Conservation (phyloP, 2,797 vertebrate species). For the Rhyacichthys aspro region DNA sequence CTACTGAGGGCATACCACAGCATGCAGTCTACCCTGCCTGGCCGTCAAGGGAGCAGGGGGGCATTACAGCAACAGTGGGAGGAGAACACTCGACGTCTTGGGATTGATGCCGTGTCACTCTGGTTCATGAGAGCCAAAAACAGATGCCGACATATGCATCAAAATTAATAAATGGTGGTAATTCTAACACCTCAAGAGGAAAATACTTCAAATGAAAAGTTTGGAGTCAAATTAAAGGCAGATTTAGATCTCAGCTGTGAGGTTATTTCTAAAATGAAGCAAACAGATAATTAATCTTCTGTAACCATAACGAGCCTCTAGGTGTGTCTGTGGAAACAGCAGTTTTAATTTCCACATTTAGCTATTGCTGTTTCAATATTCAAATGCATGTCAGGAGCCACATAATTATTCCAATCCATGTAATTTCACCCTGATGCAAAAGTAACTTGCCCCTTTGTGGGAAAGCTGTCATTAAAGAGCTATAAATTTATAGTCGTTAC, state of each 20-base stretch:
- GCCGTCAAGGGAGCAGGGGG: conserved; percentile 67
- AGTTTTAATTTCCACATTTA: conserved; percentile 20
- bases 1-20: conserved; percentile 79
- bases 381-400: conserved; percentile 23
- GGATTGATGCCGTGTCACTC: conserved; percentile 19
- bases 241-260: conserved; percentile 3
- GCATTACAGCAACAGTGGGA: conserved; percentile 71
- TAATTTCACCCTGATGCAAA: conserved; percentile 27
- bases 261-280: conserved; percentile 21
- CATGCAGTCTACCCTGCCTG: conserved; percentile 79
- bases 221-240: conserved; percentile 4
- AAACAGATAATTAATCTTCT: conserved; percentile 42
- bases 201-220: conserved; percentile 2
- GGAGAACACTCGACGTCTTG: conserved; percentile 63
- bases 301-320: conserved; percentile 52
- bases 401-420: conserved; percentile 24
- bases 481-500: neutral
- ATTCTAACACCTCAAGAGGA: neutral
- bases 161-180: neutral
- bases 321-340: conserved; percentile 33
- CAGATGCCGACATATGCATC: conserved; percentile 13
- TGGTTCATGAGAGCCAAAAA: conserved; percentile 11
- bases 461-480: neutral
- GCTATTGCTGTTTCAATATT: conserved; percentile 26
- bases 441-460: conserved; percentile 2